Evolutionary conservation across 2,888 invertebrate genomes (phyloP), one percentile per base, ranked within the genome.

Genomic region (Exocentrus adspersus): DNA sequence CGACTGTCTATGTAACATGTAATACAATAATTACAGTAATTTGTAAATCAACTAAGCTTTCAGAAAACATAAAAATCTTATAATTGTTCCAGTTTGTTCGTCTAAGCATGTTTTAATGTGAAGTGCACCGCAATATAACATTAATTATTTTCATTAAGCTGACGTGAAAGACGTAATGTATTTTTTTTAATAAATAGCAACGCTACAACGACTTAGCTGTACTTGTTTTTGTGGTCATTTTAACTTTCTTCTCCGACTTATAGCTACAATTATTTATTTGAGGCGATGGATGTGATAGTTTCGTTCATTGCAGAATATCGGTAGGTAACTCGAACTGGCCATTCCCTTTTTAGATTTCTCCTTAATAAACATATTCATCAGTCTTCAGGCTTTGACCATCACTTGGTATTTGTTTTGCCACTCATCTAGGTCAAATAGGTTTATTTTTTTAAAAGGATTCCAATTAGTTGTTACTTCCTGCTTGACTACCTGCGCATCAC

Each of bases 321-420:
- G 50, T 50, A n/a, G n/a, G n/a, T n/a, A 50, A 30, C 32, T 51
- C 30, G 50, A 28, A 50, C n/a, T 50, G 53, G 42, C 53, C 53
- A 42, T 53, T 53, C 53, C 53, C 53, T 53, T 53, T 53, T 41
- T 9, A 53, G 41, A 53, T 53, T 53, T 53, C 53, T 41, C n/a
- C 53, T 21, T 9, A 16, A 43, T 43, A 43, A n/a, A 20, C 2
- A 42, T 2, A n/a, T 1, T 14, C 17, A n/a, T 50, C 21, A 17
- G 17, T 50, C 2, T 50, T 7, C 30, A 30, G 12, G 17, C 17
- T 51, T 30, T 51, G 32, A 51, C 51, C 51, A 32, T 51, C 51
- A 19, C 51, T 30, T 51, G 17, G 37, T 32, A 51, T 32, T 32
- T 51, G 19, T 16, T 32, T 30, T 51, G 7, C 2, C 14, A 7